Evolutionary conservation across 2,888 invertebrate species (phyloP).

Genomic region (Scaptomyza flava): DNA sequence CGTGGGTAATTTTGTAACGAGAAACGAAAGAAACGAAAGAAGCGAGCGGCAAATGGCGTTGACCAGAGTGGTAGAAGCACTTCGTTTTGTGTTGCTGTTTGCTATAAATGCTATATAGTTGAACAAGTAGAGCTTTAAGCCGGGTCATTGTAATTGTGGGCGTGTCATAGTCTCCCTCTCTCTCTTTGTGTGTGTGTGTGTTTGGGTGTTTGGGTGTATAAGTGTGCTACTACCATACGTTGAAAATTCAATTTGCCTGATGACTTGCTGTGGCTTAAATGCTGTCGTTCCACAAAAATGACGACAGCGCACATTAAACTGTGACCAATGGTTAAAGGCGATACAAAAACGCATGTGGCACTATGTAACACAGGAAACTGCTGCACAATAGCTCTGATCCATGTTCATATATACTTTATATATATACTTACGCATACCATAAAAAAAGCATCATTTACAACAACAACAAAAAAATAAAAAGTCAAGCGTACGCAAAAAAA

Average conservation of each 20-base stretch:
- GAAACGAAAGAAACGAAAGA: constrained; percentile 80
- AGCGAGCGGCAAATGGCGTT: constrained; percentile 56
- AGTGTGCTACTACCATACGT: constrained; percentile 70
- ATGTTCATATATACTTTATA: constrained; percentile 45
- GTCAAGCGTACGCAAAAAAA: constrained; percentile 19
- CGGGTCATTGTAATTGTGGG: constrained; percentile 52
- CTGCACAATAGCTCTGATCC: constrained; percentile 40
- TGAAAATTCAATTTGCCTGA: constrained; percentile 83
- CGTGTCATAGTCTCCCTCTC: constrained; percentile 26
- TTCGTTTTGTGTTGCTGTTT: constrained; percentile 9
- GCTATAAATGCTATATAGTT: constrained; percentile 40
- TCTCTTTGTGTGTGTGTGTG: constrained; percentile 29
- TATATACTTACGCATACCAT: constrained; percentile 64
- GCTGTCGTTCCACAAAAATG: constrained; percentile 64
- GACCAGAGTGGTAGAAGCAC: constrained; percentile 25
- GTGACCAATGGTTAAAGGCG: constrained; percentile 63
- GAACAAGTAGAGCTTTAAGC: constrained; percentile 58
- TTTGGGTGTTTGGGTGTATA: no score
- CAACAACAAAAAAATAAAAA: constrained; percentile 24
- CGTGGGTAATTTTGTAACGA: constrained; percentile 83
- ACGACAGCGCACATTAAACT: constrained; percentile 74
- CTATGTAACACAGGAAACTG: constrained; percentile 29
- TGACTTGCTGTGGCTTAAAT: constrained; percentile 80
- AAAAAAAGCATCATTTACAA: constrained; percentile 25
- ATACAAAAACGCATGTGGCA: constrained; percentile 45